Evolutionary conservation across 2,113 vertebrate genomes (phyloP).

Genomic region (Pelusios castaneus): DNA sequence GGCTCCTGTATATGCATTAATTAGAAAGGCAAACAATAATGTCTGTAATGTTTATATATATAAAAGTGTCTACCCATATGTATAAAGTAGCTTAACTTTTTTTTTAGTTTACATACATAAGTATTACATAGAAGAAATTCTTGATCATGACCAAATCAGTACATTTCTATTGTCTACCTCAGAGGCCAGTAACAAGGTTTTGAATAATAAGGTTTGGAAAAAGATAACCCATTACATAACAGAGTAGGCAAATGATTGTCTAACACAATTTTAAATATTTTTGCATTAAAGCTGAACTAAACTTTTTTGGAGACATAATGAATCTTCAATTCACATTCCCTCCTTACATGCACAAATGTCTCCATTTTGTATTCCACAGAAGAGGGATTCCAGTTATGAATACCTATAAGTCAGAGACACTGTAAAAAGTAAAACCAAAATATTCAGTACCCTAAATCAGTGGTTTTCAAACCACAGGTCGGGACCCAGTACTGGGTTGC

Average conservation of each 20-base stretch:
- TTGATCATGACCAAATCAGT: not conserved
- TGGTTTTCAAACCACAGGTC: too few relatives aligned
- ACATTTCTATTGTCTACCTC: not conserved
- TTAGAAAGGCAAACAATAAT: not conserved
- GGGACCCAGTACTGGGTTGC: too few relatives aligned
- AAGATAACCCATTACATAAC: not conserved
- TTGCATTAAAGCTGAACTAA: not conserved
- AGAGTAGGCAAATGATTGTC: not conserved
- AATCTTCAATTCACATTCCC: not conserved
- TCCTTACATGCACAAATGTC: not conserved
- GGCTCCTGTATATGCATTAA: not conserved
- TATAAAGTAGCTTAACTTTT: not conserved
- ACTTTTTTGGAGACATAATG: not conserved
- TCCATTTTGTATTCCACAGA: not conserved
- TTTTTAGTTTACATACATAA: not conserved
- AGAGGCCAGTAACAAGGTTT: not conserved
- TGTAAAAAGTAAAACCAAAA: not conserved
- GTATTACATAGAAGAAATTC: rapidly evolving
- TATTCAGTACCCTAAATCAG: not conserved
- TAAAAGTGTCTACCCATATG: not conserved
- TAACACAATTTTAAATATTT: not conserved
- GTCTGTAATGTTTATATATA: too few relatives aligned
- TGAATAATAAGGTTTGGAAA: not conserved
- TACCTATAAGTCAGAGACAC: not conserved
- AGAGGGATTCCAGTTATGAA: too few relatives aligned